Evolutionary conservation across 2,113 vertebrate species (phyloP), one percentile per base, ranked within the genome.

Genomic region (Nanorana parkeri): DNA sequence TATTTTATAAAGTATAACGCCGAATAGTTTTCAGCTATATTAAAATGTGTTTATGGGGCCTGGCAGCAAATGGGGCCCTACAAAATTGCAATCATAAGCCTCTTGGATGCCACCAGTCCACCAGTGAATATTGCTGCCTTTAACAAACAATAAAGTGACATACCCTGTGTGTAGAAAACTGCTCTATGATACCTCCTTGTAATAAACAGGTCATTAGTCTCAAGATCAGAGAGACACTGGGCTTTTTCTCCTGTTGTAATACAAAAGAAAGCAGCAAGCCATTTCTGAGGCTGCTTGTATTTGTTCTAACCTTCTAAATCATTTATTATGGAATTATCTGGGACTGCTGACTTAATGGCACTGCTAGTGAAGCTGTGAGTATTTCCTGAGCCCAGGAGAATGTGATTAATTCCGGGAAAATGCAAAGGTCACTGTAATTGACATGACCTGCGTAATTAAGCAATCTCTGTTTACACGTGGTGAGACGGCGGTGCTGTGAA

Each of bases 381-480:
- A 78, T 72, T 65, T 76, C 77, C 19, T 41, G 41, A 51, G 0
- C 88, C 88, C 0, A 86, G 87, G 78, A 68, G 90, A 92, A 91
- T 91, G 91, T 92, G 91, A 94, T 94, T 94, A 92, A 94, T 94
- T 93, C 94, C 87, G 91, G 90, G 90, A 92, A 92, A 93, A 92
- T 86, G 84, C 84, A 90, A 92, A 91, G 92, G 92, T 94, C 92
- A 91, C 85, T 6, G 89, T 94, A 94, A 94, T 93, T 94, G 93
- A 94, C 91, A 93, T 87, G 91, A 93, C 92, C 91, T 91, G 89
- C 87, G 92, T 94, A 94, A 95, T 94, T 94, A 95, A 92, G 91
- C 91, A 91, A 90, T 92, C 90, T 92, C 90, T 92, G 92, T 93
- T 94, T 94, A 93, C 91, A 92, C 90, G 89, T 0, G 7, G 87